Base-by-base conservation (phyloP, 2,888 invertebrate genomes). In the Phasia obesa region DNA sequence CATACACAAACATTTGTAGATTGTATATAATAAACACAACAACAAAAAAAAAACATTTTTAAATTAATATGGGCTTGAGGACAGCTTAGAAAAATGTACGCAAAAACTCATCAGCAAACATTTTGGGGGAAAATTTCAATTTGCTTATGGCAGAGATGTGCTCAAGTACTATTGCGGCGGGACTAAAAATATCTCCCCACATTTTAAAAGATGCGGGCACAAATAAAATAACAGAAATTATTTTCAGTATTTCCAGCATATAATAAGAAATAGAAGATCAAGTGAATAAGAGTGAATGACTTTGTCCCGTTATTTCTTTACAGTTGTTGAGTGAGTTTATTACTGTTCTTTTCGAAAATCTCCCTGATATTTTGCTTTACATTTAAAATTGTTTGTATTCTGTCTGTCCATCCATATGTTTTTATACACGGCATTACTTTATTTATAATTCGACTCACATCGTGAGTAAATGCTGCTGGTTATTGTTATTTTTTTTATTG, bases 11-110 rank as follows among this genome's bases (percentile, higher is more conserved):
- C 17, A 57, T 35, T 11, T 35, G 35, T 1, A 35, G 11, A 35
- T 35, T 11, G n/a, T 55, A 47, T 60, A 47, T 47, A 62, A 77
- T 17, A 53, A 62, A 51, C 13, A 67, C 27, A 65, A 49, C 44
- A 21, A 69, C 23, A 62, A 51, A 4, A 67, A 47, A 65, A 49
- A 55, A 21, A 69, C 23, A 57, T 47, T 31, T 79, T 44, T 78
- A 51, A 82, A 70, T 82, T 75, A 71, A 79, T 67, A 67, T 83
- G 70, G 75, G 74, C 60, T 65, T 65, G 65, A 75, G 55, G 67
- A 75, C 62, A 67, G 44, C 73, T 51, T 51, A 51, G 65, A 65
- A 65, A 65, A 65, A 65, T 51, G 9, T 59, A 35, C 21, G 73
- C 65, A 73, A 71, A 71, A 65, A 74, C 44, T 23, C 13, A 57